These are phyloP conservation scores for Ypsolopha sequella DNA, from an alignment of 2,888 invertebrate genomes.

Conservation along the genomic window DNA sequence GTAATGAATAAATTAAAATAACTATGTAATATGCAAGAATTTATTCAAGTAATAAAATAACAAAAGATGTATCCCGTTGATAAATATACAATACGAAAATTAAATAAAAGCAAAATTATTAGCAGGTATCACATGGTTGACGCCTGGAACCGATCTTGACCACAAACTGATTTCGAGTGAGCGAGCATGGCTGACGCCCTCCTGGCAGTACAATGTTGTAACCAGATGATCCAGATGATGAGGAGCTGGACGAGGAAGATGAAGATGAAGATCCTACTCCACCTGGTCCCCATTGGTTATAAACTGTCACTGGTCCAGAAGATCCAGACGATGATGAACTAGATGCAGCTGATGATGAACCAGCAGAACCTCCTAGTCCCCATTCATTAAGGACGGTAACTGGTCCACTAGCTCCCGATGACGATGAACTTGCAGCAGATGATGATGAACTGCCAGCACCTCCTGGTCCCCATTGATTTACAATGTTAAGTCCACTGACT, in stretches of 20 bases:
- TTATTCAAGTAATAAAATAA: slow-evolving; percentile 24
- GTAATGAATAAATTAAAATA: slow-evolving; percentile 12
- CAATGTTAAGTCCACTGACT: not conserved
- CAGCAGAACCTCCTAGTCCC: slow-evolving; percentile 7
- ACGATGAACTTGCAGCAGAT: slow-evolving; percentile 4
- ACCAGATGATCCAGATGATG: not conserved
- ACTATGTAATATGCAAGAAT: slow-evolving; percentile 22
- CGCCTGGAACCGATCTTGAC: slow-evolving; percentile 35
- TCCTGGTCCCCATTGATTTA: not conserved
- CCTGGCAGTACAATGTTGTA: not conserved
- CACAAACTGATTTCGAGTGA: slow-evolving; percentile 21
- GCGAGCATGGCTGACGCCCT: slow-evolving; percentile 6
- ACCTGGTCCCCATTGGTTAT: not conserved
- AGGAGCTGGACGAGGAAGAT: slow-evolving; percentile 4
- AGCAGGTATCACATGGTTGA: slow-evolving; percentile 36
- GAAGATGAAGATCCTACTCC: slow-evolving; percentile 3
- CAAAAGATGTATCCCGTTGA: slow-evolving; percentile 41
- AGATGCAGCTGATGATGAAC: slow-evolving; percentile 9
- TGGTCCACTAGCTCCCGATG: slow-evolving; percentile 1
- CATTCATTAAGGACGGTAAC: not conserved
- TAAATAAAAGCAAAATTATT: slow-evolving; percentile 12
- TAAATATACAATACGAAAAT: slow-evolving; percentile 7
- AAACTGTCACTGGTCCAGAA: not conserved
- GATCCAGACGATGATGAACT: not conserved
- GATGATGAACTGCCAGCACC: slow-evolving; percentile 7